phyloP scores from a whole-genome alignment of 37 sponge, comb jelly and placozoan genomes.

The Geodia barretti region DNA sequence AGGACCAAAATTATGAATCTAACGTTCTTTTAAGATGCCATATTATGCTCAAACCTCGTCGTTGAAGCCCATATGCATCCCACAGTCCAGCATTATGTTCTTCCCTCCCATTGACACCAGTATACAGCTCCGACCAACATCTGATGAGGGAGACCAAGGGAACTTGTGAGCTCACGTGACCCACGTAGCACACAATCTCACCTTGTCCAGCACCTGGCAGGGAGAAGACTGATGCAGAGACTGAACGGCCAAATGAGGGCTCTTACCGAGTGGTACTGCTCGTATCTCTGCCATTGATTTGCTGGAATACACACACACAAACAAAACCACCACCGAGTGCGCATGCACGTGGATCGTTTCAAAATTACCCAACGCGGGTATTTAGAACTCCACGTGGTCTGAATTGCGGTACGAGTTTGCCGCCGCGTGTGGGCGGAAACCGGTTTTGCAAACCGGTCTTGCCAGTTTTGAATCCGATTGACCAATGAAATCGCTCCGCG shows the following conservation, averaged over 20 bases:
- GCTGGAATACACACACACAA: background rate
- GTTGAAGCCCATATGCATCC: conserved; percentile 98
- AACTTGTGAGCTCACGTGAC: background rate
- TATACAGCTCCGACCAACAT: conserved; percentile 96
- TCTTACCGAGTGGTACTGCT: conserved; percentile 83
- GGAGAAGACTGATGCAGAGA: background rate
- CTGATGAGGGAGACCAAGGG: too few relatives aligned
- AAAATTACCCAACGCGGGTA: background rate
- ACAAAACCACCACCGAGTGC: too few relatives aligned
- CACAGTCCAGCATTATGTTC: conserved; percentile 96
- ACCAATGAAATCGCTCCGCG: conserved; percentile 7
- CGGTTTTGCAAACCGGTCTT: conserved; percentile 38
- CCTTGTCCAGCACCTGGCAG: conserved; percentile 81
- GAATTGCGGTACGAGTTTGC: conserved; percentile 6
- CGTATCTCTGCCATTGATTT: conserved; percentile 79
- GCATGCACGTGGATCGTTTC: too few relatives aligned
- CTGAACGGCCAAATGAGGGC: background rate
- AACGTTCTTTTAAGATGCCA: too few relatives aligned
- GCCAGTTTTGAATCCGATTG: background rate
- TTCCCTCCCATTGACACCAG: conserved; percentile 90
- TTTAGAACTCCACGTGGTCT: background rate
- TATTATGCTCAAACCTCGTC: conserved; percentile 73
- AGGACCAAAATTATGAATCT: too few relatives aligned
- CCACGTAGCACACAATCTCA: conserved; percentile 2
- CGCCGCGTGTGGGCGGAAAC: conserved; percentile 27